Conservation (phyloP, 2,113 vertebrate genomes). For the Nansenia antarctica region DNA sequence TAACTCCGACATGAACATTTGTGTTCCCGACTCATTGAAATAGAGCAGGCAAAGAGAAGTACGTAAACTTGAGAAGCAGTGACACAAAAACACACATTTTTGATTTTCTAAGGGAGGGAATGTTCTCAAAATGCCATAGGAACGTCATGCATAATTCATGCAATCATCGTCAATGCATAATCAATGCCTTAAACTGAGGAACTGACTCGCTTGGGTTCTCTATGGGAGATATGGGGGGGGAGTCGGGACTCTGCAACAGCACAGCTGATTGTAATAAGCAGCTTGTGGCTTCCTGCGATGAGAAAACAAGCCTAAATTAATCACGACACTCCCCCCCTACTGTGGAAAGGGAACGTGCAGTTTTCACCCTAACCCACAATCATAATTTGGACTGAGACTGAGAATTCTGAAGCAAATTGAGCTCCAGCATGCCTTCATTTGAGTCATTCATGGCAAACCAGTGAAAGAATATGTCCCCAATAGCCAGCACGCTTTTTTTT, state of each 20-base stretch:
- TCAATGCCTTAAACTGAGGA: constrained; percentile 47
- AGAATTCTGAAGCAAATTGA: constrained; percentile 53
- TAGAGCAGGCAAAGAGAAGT: constrained; percentile 57
- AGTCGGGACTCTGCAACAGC: constrained; percentile 66
- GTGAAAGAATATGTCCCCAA: constrained; percentile 59
- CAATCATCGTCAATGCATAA: constrained; percentile 77
- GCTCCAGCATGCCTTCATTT: constrained; percentile 67
- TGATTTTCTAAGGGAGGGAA: constrained; percentile 43
- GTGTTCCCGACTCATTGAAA: constrained; percentile 27
- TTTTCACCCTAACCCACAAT: constrained; percentile 50
- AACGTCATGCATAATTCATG: constrained; percentile 80
- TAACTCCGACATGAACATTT: constrained; percentile 39
- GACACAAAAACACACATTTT: constrained; percentile 62
- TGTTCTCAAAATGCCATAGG: constrained; percentile 49
- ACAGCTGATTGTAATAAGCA: constrained; percentile 77
- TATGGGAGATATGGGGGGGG: constrained; percentile 62
- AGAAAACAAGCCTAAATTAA: constrained; percentile 77
- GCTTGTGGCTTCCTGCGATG: constrained; percentile 70
- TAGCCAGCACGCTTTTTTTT: constrained; percentile 57
- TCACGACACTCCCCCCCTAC: constrained; percentile 69
- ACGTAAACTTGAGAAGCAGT: constrained; percentile 40
- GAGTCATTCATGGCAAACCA: constrained; percentile 66
- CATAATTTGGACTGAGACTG: constrained; percentile 65
- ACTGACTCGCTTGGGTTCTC: constrained; percentile 29
- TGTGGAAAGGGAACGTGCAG: constrained; percentile 53